These are phyloP conservation scores for Nasalis larvatus DNA, from an alignment of 2,113 vertebrate species.

Conservation along the genomic window DNA sequence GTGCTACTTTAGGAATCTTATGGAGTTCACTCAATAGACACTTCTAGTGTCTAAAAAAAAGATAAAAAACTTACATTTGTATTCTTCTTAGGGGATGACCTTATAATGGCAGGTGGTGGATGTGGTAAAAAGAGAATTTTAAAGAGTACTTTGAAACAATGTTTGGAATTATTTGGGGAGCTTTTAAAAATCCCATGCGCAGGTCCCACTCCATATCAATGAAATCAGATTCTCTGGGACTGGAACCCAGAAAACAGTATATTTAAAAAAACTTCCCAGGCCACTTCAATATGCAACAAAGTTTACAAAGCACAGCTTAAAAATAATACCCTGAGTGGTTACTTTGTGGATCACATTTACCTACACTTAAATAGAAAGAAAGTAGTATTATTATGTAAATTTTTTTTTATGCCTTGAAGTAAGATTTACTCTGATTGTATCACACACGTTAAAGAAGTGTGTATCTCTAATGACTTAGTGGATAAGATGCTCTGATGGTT, in stretches of 20 bases:
- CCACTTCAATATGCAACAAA: neutral
- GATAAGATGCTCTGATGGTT: neutral
- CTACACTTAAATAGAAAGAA: neutral
- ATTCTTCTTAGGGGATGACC: neutral
- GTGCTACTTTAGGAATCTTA: neutral
- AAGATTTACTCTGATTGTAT: neutral
- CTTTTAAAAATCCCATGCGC: neutral
- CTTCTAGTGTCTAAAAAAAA: neutral
- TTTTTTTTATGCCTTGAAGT: neutral
- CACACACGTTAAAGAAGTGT: neutral
- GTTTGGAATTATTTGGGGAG: neutral
- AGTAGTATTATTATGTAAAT: neutral
- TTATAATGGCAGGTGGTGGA: neutral
- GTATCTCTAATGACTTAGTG: neutral
- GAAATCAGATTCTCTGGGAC: neutral
- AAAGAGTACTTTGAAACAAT: neutral
- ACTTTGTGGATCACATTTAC: neutral
- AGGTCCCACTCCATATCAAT: neutral
- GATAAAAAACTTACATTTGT: neutral
- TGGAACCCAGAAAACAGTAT: neutral
- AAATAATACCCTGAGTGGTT: neutral
- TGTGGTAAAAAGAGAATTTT: neutral
- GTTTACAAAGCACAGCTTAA: neutral
- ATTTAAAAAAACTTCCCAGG: neutral
- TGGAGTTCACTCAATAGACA: neutral